These are phyloP conservation scores for Andrena chrysosceles DNA, from an alignment of 2,888 invertebrate species.

Conservation along the genomic window DNA sequence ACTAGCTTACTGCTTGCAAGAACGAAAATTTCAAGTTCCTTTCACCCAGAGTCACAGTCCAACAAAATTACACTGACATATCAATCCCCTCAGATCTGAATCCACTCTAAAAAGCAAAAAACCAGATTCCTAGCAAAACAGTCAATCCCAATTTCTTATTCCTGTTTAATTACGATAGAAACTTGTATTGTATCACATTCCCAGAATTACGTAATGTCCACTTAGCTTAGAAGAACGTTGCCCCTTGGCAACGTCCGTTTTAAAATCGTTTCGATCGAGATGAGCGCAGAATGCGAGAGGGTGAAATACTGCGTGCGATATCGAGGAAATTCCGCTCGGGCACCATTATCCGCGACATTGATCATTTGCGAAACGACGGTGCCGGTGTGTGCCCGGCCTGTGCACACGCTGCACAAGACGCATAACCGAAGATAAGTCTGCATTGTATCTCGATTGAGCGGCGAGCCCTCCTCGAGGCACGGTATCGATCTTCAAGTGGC, in stretches of 20 bases:
- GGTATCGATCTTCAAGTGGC: conserved; percentile 65
- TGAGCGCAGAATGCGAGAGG: not conserved
- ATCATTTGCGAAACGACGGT: conserved; percentile 2
- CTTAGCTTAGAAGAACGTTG: no score
- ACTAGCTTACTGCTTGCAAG: no score
- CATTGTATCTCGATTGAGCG: conserved; percentile 57
- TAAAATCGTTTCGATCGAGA: not conserved
- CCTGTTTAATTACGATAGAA: no score
- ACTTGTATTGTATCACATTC: no score
- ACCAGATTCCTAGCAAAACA: no score
- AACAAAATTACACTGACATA: no score
- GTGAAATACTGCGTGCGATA: not conserved
- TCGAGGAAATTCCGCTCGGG: not conserved
- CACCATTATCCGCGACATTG: not conserved
- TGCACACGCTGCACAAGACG: conserved; percentile 5
- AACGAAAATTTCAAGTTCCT: no score
- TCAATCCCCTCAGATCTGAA: no score
- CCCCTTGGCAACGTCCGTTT: not conserved
- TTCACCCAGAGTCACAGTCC: no score
- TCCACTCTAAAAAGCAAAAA: no score
- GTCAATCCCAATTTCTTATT: no score
- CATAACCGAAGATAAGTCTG: conserved; percentile 43
- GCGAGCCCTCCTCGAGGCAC: conserved; percentile 42
- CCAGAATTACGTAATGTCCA: no score
- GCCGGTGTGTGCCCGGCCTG: conserved; percentile 6